Evolutionary conservation across 2,888 invertebrate genomes (phyloP).

Genomic region (Frankliniella fusca): DNA sequence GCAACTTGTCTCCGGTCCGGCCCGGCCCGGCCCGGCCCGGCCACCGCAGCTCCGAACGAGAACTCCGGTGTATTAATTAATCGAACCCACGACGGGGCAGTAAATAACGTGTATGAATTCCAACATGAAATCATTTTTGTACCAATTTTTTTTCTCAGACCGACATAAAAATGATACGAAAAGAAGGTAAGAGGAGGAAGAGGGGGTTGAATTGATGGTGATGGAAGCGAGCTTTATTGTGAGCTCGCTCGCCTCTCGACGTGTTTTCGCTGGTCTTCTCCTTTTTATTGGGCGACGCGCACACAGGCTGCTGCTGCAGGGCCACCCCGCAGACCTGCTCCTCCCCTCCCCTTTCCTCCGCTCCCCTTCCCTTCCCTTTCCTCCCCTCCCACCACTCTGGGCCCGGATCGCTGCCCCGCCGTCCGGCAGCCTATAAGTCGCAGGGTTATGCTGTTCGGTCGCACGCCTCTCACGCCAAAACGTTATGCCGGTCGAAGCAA

Average conservation of each 20-base stretch:
- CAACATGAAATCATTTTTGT: slow-evolving; percentile 23
- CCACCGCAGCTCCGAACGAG: background rate
- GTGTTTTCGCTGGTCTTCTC: background rate
- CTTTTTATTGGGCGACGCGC: background rate
- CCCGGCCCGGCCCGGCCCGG: no score
- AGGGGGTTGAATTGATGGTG: slow-evolving; percentile 13
- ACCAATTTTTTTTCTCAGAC: background rate
- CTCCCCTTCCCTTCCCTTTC: background rate
- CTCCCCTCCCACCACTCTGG: no score
- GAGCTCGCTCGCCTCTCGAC: background rate
- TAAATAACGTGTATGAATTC: slow-evolving; percentile 21
- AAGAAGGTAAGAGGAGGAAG: background rate
- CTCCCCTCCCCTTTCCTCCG: background rate
- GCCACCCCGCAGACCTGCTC: background rate
- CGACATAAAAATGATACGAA: slow-evolving; percentile 10
- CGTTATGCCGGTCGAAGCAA: no score
- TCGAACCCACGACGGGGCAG: background rate
- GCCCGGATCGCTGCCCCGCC: background rate
- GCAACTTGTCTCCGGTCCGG: slow-evolving; percentile 5
- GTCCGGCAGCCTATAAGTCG: background rate
- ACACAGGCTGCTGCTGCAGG: background rate
- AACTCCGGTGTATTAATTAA: slow-evolving; percentile 19
- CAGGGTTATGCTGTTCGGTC: background rate
- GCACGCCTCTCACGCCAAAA: background rate
- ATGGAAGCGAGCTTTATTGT: slow-evolving; percentile 13